phyloP scores from a whole-genome alignment of 2,113 vertebrate species.

The Nesogale talazaci region DNA sequence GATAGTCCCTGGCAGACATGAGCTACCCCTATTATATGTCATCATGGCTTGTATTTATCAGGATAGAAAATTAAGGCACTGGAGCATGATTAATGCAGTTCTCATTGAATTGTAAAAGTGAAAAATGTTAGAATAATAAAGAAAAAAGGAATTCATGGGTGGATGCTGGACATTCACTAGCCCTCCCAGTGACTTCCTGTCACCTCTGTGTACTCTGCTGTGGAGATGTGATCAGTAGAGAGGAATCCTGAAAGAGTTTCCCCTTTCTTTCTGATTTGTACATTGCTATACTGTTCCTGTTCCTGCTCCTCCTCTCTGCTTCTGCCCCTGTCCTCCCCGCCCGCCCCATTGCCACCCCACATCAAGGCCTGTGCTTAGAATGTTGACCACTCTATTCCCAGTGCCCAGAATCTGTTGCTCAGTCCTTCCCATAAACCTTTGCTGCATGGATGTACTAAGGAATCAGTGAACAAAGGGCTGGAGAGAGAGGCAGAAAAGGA shows the following conservation, averaged over 20 bases:
- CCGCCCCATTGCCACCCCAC: too few relatives aligned
- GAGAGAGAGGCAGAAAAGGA: neutral
- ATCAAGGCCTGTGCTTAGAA: too few relatives aligned
- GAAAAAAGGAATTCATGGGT: neutral
- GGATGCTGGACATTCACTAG: neutral
- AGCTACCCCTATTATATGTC: too few relatives aligned
- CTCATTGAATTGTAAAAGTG: neutral
- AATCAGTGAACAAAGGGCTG: neutral
- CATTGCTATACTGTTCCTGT: neutral
- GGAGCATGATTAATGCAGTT: neutral
- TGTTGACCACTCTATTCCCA: too few relatives aligned
- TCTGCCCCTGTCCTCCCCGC: too few relatives aligned
- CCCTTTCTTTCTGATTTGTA: neutral
- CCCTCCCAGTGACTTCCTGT: neutral
- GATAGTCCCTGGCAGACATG: too few relatives aligned
- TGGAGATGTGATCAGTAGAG: neutral
- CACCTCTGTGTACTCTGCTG: too few relatives aligned
- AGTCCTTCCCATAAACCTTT: neutral
- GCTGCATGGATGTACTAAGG: fast-evolving
- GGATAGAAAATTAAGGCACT: neutral
- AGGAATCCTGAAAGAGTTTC: fast-evolving
- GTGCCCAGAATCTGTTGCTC: neutral
- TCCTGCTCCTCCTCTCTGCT: too few relatives aligned
- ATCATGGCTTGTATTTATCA: neutral
- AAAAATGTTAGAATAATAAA: neutral